Evolutionary conservation across 2,888 invertebrate species (phyloP), one percentile per base, ranked within the genome.

Genomic region (Fabriciana adippe): DNA sequence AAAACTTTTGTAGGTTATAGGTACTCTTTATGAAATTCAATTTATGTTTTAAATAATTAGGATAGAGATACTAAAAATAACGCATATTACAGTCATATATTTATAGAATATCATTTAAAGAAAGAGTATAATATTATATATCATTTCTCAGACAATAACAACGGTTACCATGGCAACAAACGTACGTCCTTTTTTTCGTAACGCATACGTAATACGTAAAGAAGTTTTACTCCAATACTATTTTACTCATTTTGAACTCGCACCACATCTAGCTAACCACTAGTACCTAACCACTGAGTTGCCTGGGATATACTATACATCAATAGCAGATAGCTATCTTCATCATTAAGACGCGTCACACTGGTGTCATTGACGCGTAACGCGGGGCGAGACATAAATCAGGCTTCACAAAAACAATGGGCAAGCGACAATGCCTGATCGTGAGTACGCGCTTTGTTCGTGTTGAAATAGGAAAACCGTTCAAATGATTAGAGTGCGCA

Each of bases 391-490:
- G 69, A 72, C 78, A 77, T 77, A 78, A 79, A 79, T 80, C 78
- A 76, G 72, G 63, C 73, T 69, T 64, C 75, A 74, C 71, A 76
- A 75, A 78, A 79, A 80, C 79, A 80, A 80, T 76, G 73, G 72
- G 66, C 56, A 54, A 72, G 70, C 73, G 78, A 79, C 79, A 76
- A 79, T 75, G 75, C 72, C 73, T 59, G 73, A 69, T 72, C 74
- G 78, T 74, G 74, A 77, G 72, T 67, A 62, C 68, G 67, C 70
- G 73, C 71, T 75, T 74, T 73, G 71, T 76, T 73, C 72, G 55
- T 50, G 64, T 57, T 47, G 51, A 51, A 53, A 67, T 69, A 57
- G 69, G 62, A 61, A n/a, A 55, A 54, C 53, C 65, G 45, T 70
- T 68, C 68, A n/a, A 31, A 47, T 45, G 57, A 16, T 55, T 51